These are phyloP conservation scores for Pangasius mekongensis DNA, from an alignment of 2,797 vertebrate genomes.

Conservation along the genomic window DNA sequence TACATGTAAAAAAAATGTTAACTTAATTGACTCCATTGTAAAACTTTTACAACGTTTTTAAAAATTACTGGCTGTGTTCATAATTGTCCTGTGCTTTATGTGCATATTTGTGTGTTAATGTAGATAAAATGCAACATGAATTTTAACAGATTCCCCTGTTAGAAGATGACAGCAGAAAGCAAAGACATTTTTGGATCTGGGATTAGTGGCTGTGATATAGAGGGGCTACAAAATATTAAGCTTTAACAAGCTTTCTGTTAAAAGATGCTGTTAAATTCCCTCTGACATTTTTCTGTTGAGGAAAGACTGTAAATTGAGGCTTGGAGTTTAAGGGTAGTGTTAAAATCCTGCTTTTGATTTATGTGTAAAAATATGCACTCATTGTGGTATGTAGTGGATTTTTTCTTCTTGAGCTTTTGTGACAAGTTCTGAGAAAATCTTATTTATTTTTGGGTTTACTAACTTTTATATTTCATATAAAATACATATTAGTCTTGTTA, in stretches of 20 bases:
- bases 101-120: constrained; percentile 19
- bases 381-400: constrained; percentile 56
- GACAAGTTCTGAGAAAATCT: not conserved
- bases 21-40: not conserved
- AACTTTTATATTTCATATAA: not conserved
- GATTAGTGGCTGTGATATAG: constrained; percentile 62
- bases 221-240: constrained; percentile 55
- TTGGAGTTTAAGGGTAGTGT: constrained; percentile 49
- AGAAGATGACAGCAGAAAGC: not conserved
- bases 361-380: constrained; percentile 43
- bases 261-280: constrained; percentile 59
- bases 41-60: constrained; percentile 2
- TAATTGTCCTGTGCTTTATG: constrained; percentile 9
- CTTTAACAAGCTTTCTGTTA: constrained; percentile 65
- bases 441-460: constrained; percentile 8
- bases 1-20: not conserved
- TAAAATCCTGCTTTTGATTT: constrained; percentile 37
- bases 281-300: constrained; percentile 50
- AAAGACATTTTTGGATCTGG: constrained; percentile 37
- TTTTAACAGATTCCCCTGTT: not conserved
- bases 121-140: not conserved
- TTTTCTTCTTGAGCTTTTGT: constrained; percentile 24
- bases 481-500: not conserved
- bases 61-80: not conserved
- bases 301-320: constrained; percentile 36